Base-by-base conservation (phyloP, 2,113 vertebrate genomes). In the Coptodon rendalli region DNA sequence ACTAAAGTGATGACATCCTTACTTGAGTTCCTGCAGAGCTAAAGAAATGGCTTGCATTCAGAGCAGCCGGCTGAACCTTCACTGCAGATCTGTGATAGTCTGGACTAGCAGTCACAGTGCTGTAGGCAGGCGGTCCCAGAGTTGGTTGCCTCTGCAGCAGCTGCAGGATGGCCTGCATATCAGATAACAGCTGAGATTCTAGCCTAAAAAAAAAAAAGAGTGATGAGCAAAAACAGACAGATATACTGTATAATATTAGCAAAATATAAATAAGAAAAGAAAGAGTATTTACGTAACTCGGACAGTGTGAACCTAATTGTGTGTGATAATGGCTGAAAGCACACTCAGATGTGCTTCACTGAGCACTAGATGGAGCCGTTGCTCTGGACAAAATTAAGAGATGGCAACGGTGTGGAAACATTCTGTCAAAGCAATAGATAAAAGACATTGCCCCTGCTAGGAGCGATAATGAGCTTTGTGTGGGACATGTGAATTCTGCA, bases 181-280 rank as follows among this genome's bases (percentile, higher is more conserved):
- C 99, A 79, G 98, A 95, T 45, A 98, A 97, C 97, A 99, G 97
- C 94, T 99, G 99, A 86, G 98, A 97, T 96, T 99, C 99, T 87
- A 99, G 96, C 95, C 99, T 99, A 3, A 86, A 89, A 85, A 82
- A 90, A 78, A 73, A 38, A 31, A 53, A 36, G 5, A 71, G 45
- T 16, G 16, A 87, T 45, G 8, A 12, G 80, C 14, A 52, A 5
- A 48, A 48, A 59, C 9, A 52, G 27, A 56, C 3, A 24, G 50
- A 78, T 34, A 52, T 43, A 36, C 9, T 22, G 2, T n/a, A 52
- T 73, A 71, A 79, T 81, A 43, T 52, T 7, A 48, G 29, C 52
- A 27, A 53, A 66, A 78, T 22, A 79, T 2, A 24, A 43, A 19
- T 31, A 27, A 7, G 27, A 29, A 48, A 45, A 76, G 24, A 48